Evolutionary conservation across 2,113 vertebrate species (phyloP), one percentile per base, ranked within the genome.

Genomic region (Salminus brasiliensis): DNA sequence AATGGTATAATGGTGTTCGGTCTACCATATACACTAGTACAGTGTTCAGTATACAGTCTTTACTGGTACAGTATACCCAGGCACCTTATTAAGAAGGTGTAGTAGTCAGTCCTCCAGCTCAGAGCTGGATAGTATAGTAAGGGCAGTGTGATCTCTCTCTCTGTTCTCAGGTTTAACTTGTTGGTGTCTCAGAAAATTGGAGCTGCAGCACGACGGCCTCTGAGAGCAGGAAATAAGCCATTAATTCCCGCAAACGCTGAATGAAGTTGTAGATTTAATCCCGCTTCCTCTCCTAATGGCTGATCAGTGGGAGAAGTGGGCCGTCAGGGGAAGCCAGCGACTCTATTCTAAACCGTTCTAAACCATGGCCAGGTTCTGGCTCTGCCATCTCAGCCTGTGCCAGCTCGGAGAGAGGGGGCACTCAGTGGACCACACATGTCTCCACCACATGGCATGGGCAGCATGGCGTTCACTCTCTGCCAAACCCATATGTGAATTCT

Each of bases 391-490:
- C 32, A 62, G 63, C 39, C 12, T 15, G 36, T 74, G 53, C 49
- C 65, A 70, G 52, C 34, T 57, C 16, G 52, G 18, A 39, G 39
- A 60, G 52, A 47, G 36, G 57, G 60, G 53, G 69, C 65, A 63
- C 47, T 47, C 65, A 18, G 29, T 47, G 72, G 70, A 55, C 70
- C 74, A 67, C 78, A 81, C 78, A 78, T 53, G 65, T 77, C 71
- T 63, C 23, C 16, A 41, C 57, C 77, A 81, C 74, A 85, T 83
- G 78, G 77, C 74, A 41, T 66, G 30, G 59, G 36, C 72, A 60
- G 59, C 49, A 60, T 77, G 74, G 55, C 41, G 72, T 41, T n/a
- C 43, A 43, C 45, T 53, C 63, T 39, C 29, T 83, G 81, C 76
- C 75, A 78, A 67, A 45, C 63, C 41, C 63, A 80, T 80, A 74